Conservation (phyloP, 1,140 invertebrate genomes). For the Diorhabda sublineata region DNA sequence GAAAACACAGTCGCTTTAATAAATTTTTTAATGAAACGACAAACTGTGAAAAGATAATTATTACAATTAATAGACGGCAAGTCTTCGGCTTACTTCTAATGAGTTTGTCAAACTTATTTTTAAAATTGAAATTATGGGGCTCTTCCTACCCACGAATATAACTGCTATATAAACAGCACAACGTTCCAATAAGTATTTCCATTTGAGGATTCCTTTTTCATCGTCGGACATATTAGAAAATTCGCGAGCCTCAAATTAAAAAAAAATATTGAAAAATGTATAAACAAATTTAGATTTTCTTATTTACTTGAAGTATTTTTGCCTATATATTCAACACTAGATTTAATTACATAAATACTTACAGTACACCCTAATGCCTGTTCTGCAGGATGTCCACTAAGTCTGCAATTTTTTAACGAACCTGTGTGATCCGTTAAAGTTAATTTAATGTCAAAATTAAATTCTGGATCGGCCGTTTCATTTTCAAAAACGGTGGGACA, state of each 20-base stretch:
- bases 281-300: too few relatives aligned
- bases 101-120: constrained; percentile 25
- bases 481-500: constrained; percentile 33
- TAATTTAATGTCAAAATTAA: constrained; percentile 51
- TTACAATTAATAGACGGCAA: constrained; percentile 33
- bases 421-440: constrained; percentile 55
- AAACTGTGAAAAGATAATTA: too few relatives aligned
- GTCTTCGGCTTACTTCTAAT: constrained; percentile 32
- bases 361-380: constrained; percentile 45
- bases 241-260: constrained; percentile 32
- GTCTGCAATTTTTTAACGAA: constrained; percentile 47
- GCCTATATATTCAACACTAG: too few relatives aligned
- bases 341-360: constrained; percentile 15
- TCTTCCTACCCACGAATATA: constrained; percentile 26
- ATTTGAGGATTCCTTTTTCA: constrained; percentile 49
- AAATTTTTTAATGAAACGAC: too few relatives aligned
- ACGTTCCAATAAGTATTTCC: constrained; percentile 52
- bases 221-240: constrained; percentile 45
- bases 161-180: constrained; percentile 50
- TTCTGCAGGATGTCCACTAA: constrained; percentile 49
- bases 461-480: constrained; percentile 25
- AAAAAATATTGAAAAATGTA: too few relatives aligned
- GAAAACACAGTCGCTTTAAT: too few relatives aligned
- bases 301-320: too few relatives aligned
- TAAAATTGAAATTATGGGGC: constrained; percentile 33